Percentiles rank a stretch among this genome's conserved stretches.
phyloP scores from a whole-genome alignment of 2,113 vertebrate species.

The Prionailurus bengalensis region DNA sequence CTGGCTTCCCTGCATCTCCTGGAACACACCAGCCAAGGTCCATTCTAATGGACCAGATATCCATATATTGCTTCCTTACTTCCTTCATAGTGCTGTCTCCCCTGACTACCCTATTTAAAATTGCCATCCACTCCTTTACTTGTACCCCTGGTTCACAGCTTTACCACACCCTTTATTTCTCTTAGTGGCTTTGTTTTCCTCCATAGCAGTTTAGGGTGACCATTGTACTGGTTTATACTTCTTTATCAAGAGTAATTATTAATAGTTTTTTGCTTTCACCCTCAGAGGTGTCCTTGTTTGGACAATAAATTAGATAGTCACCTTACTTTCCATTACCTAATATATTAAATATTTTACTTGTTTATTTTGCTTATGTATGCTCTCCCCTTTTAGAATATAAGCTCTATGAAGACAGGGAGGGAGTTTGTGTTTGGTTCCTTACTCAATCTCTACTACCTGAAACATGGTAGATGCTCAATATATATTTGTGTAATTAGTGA shows the following conservation, averaged over 20 bases:
- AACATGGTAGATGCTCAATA: not conserved
- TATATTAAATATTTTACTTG: not conserved
- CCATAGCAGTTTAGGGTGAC: not conserved
- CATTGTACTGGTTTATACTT: not conserved
- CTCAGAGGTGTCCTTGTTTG: not conserved
- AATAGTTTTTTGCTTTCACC: not conserved
- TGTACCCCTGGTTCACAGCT: not conserved
- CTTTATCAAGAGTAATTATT: not conserved
- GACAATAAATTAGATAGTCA: not conserved
- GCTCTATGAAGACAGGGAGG: not conserved
- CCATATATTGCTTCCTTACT: not conserved
- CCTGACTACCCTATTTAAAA: not conserved
- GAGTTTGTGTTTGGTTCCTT: not conserved
- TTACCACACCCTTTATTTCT: not conserved
- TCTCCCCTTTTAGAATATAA: not conserved
- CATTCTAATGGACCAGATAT: not conserved
- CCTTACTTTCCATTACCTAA: not conserved
- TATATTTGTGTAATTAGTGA: not conserved
- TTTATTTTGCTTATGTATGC: slow-evolving; percentile 27
- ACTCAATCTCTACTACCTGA: not conserved
- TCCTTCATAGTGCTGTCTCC: not conserved
- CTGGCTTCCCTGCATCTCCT: not conserved
- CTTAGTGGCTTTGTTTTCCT: not conserved
- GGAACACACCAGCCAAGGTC: not conserved
- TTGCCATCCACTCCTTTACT: not conserved